A percentile compares a stretch with the other conserved stretches of the same genome.
Evolutionary conservation across 2,888 invertebrate species (phyloP).

Genomic region (Chloroclystis v-ata): DNA sequence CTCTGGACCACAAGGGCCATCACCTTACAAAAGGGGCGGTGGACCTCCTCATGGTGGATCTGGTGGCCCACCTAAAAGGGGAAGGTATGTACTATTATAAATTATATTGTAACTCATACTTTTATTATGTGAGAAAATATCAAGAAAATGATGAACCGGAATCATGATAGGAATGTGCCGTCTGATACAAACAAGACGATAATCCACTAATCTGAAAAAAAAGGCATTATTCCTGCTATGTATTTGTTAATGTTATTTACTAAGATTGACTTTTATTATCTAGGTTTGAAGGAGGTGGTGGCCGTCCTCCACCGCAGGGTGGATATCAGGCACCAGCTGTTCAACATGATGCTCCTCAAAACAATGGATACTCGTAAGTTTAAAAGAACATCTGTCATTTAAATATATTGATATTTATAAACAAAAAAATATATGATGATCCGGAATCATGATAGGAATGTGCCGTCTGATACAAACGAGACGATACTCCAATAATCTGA

Average conservation of each 20-base stretch:
- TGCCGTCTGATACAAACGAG: conserved; percentile 75
- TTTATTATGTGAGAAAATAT: too few relatives aligned
- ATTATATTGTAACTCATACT: too few relatives aligned
- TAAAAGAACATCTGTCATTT: too few relatives aligned
- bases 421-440: conserved; percentile 51
- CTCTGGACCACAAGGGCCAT: conserved; percentile 37
- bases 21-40: conserved; percentile 53
- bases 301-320: conserved; percentile 45
- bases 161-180: conserved; percentile 76
- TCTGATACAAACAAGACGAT: conserved; percentile 74
- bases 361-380: conserved; percentile 66
- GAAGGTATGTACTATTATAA: conserved; percentile 57
- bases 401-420: not conserved
- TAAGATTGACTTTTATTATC: not conserved
- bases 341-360: conserved; percentile 49
- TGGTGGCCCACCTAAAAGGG: conserved; percentile 64
- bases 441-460: conserved; percentile 73
- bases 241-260: too few relatives aligned
- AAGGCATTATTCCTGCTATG: not conserved
- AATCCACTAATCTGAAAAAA: conserved; percentile 45
- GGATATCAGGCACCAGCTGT: conserved; percentile 50
- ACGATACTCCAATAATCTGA: conserved; percentile 59
- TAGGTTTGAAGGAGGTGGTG: conserved; percentile 62
- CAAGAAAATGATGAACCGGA: conserved; percentile 69
- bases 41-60: conserved; percentile 58